Percentiles rank a stretch among this genome's conserved stretches.
Conservation (phyloP, 1,140 invertebrate species). For the Drosophila melanica region DNA sequence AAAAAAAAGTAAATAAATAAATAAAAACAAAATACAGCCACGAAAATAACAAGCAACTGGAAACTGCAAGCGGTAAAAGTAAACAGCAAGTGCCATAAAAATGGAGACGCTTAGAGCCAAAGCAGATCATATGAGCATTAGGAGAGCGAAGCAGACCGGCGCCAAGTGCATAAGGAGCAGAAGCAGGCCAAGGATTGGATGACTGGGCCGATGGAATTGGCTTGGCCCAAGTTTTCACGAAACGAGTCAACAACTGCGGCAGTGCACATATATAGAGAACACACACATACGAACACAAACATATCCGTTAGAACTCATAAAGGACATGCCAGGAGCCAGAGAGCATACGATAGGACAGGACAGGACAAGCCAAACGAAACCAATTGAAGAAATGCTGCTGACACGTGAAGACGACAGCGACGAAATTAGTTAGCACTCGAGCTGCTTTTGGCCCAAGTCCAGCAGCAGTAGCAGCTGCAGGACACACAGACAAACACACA, state of each 20-base stretch:
- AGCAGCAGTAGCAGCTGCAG: constrained; percentile 23
- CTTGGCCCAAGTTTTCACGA: constrained; percentile 54
- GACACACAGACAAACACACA: constrained; percentile 5
- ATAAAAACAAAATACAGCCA: constrained; percentile 12
- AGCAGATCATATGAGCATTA: constrained; percentile 69
- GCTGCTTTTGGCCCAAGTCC: constrained; percentile 68
- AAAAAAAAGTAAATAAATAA: constrained; percentile 10
- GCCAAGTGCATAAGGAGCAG: constrained; percentile 68
- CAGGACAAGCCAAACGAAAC: constrained; percentile 60
- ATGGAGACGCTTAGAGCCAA: constrained; percentile 42
- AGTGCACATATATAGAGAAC: constrained; percentile 32
- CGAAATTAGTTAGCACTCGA: constrained; percentile 80
- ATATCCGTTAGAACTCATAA: constrained; percentile 34
- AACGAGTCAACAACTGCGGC: constrained; percentile 77
- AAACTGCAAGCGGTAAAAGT: constrained; percentile 45
- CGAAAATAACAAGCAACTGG: constrained; percentile 42
- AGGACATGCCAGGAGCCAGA: constrained; percentile 33
- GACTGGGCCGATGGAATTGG: constrained; percentile 71
- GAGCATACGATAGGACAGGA: constrained; percentile 7
- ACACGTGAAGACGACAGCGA: constrained; percentile 61
- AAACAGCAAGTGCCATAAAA: constrained; percentile 70
- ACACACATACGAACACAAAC: constrained; percentile 23
- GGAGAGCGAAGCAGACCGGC: constrained; percentile 8
- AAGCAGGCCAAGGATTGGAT: constrained; percentile 63
- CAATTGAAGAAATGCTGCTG: constrained; percentile 57